These are phyloP conservation scores for Protomyctophum bolini DNA, from an alignment of 2,113 vertebrate species.

Conservation along the genomic window DNA sequence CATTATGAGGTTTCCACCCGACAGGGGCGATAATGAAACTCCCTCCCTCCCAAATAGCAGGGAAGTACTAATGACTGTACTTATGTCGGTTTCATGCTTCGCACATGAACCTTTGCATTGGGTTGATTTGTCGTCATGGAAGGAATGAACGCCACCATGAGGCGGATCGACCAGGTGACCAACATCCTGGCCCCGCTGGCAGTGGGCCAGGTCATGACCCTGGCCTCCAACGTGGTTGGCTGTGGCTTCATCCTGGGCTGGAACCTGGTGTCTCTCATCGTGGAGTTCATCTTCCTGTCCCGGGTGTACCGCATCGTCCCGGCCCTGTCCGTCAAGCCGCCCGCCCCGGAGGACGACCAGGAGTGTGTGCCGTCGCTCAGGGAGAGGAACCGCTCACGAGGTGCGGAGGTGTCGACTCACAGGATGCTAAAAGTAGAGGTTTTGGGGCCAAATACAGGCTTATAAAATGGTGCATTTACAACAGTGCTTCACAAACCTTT, in stretches of 20 bases:
- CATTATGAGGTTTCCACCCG: no score
- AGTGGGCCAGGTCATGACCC: constrained; percentile 80
- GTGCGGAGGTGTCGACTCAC: constrained; percentile 40
- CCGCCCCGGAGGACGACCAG: constrained; percentile 50
- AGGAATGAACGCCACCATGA: constrained; percentile 80
- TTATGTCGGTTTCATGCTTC: no score
- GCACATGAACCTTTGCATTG: no score
- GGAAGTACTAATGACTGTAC: no score
- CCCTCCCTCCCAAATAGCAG: no score
- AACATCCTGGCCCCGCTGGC: constrained; percentile 81
- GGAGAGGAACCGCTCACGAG: constrained; percentile 64
- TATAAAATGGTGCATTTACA: no score
- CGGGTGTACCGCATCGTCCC: constrained; percentile 80
- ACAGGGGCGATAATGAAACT: no score
- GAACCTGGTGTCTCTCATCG: constrained; percentile 81
- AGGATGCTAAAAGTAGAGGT: no score
- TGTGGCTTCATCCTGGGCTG: constrained; percentile 85
- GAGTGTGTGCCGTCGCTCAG: constrained; percentile 58
- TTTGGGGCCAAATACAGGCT: no score
- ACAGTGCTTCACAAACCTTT: no score
- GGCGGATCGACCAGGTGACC: constrained; percentile 81
- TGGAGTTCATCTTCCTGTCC: constrained; percentile 81
- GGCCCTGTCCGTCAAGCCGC: constrained; percentile 76
- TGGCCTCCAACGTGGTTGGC: constrained; percentile 80
- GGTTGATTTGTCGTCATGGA: constrained; percentile 13